Evolutionary conservation across 1,140 invertebrate genomes (phyloP).

Genomic region (Vanessa tameamea): DNA sequence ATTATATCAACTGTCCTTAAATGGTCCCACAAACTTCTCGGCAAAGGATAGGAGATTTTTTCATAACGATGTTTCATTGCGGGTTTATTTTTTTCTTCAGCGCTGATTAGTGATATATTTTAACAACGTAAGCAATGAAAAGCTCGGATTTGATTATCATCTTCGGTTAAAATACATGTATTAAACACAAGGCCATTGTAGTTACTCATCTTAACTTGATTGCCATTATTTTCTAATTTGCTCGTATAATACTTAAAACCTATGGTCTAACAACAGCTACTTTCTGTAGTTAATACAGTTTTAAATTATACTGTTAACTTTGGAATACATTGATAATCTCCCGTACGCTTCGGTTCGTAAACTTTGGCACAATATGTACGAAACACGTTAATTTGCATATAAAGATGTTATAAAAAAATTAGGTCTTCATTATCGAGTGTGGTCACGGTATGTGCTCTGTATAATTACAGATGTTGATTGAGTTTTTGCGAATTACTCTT

Average conservation of each 20-base stretch:
- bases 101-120: no score
- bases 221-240: no score
- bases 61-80: no score
- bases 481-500: conserved; percentile 11
- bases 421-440: neutral
- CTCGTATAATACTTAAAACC: neutral
- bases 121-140: no score
- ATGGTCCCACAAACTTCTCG: no score
- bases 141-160: no score
- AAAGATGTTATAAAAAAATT: conserved; percentile 19
- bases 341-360: conserved; percentile 11
- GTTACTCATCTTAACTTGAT: no score
- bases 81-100: no score
- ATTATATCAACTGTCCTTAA: no score
- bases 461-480: conserved; percentile 11
- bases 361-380: conserved; percentile 21
- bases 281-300: neutral
- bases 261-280: neutral
- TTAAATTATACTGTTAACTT: neutral
- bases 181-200: no score
- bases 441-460: conserved; percentile 13
- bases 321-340: neutral
- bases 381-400: conserved; percentile 23
- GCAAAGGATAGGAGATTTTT: no score
- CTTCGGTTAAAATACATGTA: no score